Conservation (phyloP, 2,888 invertebrate species). For the Campoplex nolae region DNA sequence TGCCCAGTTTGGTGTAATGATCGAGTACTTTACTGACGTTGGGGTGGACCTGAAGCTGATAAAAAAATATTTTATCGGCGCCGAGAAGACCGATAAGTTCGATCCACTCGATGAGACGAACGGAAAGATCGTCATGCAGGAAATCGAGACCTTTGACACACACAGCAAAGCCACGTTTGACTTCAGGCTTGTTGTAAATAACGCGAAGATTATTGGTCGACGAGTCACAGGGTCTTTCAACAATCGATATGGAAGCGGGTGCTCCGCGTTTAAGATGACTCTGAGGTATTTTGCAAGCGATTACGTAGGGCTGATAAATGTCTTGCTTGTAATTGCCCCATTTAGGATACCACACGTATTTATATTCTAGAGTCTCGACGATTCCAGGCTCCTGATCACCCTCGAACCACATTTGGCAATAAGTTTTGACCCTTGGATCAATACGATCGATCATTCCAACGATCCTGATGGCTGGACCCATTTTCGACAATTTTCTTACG, state of each 20-base stretch:
- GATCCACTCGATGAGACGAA: conserved; percentile 97
- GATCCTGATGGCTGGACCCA: conserved; percentile 94
- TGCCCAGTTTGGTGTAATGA: conserved; percentile 88
- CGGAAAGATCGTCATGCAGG: conserved; percentile 95
- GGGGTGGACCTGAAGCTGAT: conserved; percentile 90
- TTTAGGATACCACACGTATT: conserved; percentile 97
- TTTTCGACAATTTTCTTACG: conserved; percentile 90
- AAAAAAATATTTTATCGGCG: conserved; percentile 96
- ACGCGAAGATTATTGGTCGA: conserved; percentile 94
- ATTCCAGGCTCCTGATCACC: conserved; percentile 92
- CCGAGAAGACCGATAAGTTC: conserved; percentile 94
- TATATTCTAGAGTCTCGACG: conserved; percentile 94
- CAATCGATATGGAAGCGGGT: conserved; percentile 94
- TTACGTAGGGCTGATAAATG: conserved; percentile 95
- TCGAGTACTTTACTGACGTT: conserved; percentile 94
- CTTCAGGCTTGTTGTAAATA: conserved; percentile 90
- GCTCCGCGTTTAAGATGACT: conserved; percentile 89
- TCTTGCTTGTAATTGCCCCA: conserved; percentile 98
- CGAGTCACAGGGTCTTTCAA: conserved; percentile 93
- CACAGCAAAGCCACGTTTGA: conserved; percentile 93
- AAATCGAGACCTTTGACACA: conserved; percentile 98
- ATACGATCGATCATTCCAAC: conserved; percentile 96
- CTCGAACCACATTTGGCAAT: conserved; percentile 96
- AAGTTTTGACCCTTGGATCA: conserved; percentile 92
- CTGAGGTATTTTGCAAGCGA: conserved; percentile 94